A percentile compares a stretch with the other conserved stretches of the same genome.
These are phyloP conservation scores for Andrena cerasifolii DNA, from an alignment of 1,140 invertebrate genomes.

Conservation along the genomic window DNA sequence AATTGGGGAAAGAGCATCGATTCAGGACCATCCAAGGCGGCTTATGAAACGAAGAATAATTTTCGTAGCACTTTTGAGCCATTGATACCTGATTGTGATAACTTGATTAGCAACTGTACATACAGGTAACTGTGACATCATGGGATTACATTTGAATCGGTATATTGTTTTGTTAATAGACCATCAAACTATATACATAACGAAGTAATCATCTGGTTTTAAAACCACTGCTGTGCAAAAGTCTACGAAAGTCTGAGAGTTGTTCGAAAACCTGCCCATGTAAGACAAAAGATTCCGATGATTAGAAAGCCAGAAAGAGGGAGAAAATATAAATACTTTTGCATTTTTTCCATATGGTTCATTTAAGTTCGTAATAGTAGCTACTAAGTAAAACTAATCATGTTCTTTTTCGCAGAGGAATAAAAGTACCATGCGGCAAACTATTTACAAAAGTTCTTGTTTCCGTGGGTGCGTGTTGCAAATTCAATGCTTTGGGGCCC, in stretches of 20 bases:
- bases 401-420: constrained; percentile 24
- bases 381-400: too few species aligned
- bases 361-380: too few species aligned
- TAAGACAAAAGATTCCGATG: neutral
- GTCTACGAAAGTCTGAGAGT: too few species aligned
- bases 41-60: neutral
- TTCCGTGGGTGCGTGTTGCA: constrained; percentile 54
- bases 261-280: too few species aligned
- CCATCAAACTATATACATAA: too few species aligned
- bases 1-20: constrained; percentile 23
- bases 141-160: neutral
- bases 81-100: constrained; percentile 41
- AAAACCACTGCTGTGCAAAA: too few species aligned
- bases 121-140: constrained; percentile 24
- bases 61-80: constrained; percentile 25
- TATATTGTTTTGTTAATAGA: too few species aligned
- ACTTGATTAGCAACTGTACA: constrained; percentile 45
- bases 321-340: neutral
- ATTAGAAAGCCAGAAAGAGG: neutral
- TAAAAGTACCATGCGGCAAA: constrained; percentile 17
- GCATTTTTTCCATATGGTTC: too few species aligned
- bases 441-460: constrained; percentile 39
- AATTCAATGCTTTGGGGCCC: constrained; percentile 6
- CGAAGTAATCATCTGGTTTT: too few species aligned
- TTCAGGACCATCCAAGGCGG: neutral